Base-by-base conservation (phyloP, 2,797 vertebrate genomes). In the Spheniscus humboldti region DNA sequence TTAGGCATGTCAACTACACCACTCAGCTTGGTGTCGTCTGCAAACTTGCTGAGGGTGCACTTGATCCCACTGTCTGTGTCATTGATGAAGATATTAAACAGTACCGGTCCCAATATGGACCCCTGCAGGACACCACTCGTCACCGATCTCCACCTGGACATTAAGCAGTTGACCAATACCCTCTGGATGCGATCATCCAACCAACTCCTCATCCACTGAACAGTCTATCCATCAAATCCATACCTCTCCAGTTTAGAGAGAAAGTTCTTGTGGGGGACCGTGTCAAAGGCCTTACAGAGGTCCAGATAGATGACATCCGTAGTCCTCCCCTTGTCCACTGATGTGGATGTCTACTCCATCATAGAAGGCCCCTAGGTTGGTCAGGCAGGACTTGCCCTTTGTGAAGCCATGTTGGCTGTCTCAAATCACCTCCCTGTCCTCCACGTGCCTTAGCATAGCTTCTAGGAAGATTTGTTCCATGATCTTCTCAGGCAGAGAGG, bases 211-310 rank as follows among this genome's bases (percentile, higher is more conserved):
- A 68, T 45, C 22, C 77, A 64, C 28, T 2, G 2, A 76, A 20
- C 10, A 52, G 57, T 17, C 16, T 14, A 52, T 1, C 17, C 3
- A 7, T 25, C 23, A 67, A 53, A 82, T 31, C 33, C 2, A 0
- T 7, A 0, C 5, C 5, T 68, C 50, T 39, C 22, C 31, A 48
- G 17, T 57, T 66, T 7, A 62, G 9, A 47, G 18, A 17, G 43
- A 81, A 25, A 13, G 59, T 48, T 23, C 9, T 20, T 63, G 43
- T 4, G 4, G 18, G 19, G 13, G 11, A 28, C 56, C 20, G 0
- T 31, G 30, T 24, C 43, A 67, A 92, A 84, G 20, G 47, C 33
- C 39, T 73, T 39, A 57, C 5, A 37, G 7, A 63, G 72, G 16
- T 45, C 41, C 18, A 67, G 33, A 30, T 0, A 79, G 33, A 62